Evolutionary conservation across 2,888 invertebrate species (phyloP), one percentile per base, ranked within the genome.

Genomic region (Epistrophe eligans): DNA sequence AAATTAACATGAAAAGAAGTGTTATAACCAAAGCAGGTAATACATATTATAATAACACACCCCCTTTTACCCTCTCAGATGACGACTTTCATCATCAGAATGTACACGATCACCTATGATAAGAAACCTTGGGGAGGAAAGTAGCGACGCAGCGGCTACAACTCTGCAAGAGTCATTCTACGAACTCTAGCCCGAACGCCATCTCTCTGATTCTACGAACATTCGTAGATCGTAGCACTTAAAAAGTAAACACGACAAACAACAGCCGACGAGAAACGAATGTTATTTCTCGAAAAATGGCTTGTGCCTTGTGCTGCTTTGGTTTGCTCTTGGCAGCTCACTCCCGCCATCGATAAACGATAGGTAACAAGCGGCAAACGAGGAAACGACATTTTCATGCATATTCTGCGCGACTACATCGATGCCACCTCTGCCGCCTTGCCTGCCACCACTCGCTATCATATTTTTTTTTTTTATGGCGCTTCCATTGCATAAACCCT

Each of bases 401-500:
- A 87, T 76, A 83, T 72, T 74, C 38, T 76, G 52, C 24, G 19
- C 24, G 13, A 67, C 71, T 77, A 71, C 79, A 72, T 72, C 67
- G 79, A 83, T 74, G 5, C 35, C 17, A n/a, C 48, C 48, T 66
- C 67, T 67, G 66, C 66, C 35, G 17, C 48, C 48, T 50, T 67
- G 48, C 67, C 50, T 10, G 79, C 79, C 72, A 67, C 79, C 71
- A 79, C 81, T 77, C 77, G 71, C 85, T 66, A 32, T 35, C 24
- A 24, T 40, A 82, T 71, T 71, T 58, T 76, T 79, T n/a, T n/a
- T n/a, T 79, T 70, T 73, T 83, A 83, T 87, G 85, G 77, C 87
- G 83, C 87, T 76, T 83, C 74, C 87, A 87, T 87, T 87, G 87
- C 87, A 87, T 87, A 87, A 87, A 87, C 74, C 77, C 82, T 82